These are phyloP conservation scores for Oceanodroma tethys DNA, from an alignment of 2,113 vertebrate genomes.

Conservation along the genomic window DNA sequence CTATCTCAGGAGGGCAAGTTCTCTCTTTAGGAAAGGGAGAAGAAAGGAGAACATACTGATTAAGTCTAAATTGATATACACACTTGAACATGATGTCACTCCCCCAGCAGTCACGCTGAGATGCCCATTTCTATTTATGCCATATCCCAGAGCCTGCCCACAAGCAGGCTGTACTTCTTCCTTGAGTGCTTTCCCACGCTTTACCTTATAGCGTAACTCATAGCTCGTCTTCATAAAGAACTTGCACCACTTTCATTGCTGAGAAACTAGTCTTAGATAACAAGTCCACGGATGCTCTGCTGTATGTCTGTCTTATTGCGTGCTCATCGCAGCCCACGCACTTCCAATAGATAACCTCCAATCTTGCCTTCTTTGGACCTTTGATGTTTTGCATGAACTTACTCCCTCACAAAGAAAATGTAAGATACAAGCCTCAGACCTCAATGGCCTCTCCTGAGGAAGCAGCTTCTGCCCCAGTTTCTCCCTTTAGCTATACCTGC, in stretches of 20 bases:
- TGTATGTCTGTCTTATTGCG: not conserved
- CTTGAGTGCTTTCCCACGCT: not conserved
- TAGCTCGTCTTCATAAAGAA: not conserved
- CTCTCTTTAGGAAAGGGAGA: not conserved
- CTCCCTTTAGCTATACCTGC: not conserved
- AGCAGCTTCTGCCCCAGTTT: not conserved
- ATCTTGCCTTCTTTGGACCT: not conserved
- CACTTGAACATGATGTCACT: not conserved
- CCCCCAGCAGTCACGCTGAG: not conserved
- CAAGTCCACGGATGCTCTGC: not conserved
- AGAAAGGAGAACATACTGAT: not conserved
- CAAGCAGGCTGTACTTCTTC: not conserved
- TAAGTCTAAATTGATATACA: not conserved
- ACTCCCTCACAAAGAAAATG: not conserved
- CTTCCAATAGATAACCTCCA: not conserved
- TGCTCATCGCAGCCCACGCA: not conserved
- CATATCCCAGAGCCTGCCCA: not conserved
- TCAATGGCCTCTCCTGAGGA: not conserved
- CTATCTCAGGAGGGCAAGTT: not conserved
- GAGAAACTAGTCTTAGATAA: not conserved
- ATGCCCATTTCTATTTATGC: not conserved
- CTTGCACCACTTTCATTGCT: not conserved
- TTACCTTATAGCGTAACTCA: not conserved
- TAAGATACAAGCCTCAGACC: not conserved
- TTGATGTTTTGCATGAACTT: not conserved